Evolutionary conservation across 2,888 invertebrate genomes (phyloP).

Genomic region (Caenorhabditis sinica): DNA sequence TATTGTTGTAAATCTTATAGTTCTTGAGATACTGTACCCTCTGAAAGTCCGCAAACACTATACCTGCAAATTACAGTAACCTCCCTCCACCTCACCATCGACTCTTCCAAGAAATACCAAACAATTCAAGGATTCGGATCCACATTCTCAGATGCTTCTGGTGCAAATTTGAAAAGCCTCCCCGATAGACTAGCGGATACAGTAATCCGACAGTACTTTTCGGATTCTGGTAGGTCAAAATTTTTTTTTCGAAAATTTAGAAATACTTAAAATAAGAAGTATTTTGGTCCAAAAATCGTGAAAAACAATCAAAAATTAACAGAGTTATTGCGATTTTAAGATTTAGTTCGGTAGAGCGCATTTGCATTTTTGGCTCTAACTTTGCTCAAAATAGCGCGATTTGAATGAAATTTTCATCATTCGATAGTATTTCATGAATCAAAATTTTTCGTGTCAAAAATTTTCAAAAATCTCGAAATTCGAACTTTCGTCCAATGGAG

Average conservation of each 20-base stretch:
- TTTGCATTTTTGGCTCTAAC: neutral
- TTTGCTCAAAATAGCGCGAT: neutral
- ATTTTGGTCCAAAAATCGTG: neutral
- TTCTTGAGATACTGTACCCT: neutral
- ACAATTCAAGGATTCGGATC: slow-evolving; percentile 59
- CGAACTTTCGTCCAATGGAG: neutral
- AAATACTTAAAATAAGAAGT: neutral
- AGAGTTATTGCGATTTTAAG: neutral
- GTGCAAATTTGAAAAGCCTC: slow-evolving; percentile 53
- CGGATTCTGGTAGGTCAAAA: slow-evolving; percentile 37
- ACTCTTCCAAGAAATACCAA: slow-evolving; percentile 53
- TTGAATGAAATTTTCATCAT: neutral
- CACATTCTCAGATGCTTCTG: slow-evolving; percentile 62
- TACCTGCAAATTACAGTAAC: slow-evolving; percentile 47
- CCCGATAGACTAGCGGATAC: slow-evolving; percentile 53
- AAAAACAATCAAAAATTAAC: neutral
- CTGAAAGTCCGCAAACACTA: slow-evolving; percentile 4
- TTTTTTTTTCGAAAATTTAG: neutral
- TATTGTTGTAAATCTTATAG: neutral
- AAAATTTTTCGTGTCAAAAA: neutral
- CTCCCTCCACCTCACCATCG: slow-evolving; percentile 52
- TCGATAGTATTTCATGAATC: too few species aligned
- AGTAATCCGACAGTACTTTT: slow-evolving; percentile 57
- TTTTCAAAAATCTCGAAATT: neutral
- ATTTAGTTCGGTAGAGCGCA: slow-evolving; percentile 6